Percentiles rank a stretch among this genome's conserved stretches.
Conservation (phyloP, 2,113 vertebrate genomes). For the Arvicanthis niloticus region DNA sequence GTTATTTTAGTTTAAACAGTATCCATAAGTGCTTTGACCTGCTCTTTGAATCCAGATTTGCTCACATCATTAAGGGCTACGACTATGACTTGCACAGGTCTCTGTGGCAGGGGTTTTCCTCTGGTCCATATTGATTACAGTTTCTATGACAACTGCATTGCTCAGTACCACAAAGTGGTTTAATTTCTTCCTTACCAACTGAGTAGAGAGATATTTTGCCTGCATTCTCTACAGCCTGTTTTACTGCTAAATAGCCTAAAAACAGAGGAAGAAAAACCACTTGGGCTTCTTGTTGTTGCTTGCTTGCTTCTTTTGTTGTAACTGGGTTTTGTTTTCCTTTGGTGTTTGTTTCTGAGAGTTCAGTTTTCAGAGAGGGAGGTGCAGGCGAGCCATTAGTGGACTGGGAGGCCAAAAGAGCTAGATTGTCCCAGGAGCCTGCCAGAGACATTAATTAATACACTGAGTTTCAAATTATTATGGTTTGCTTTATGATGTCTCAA, state of each 20-base stretch:
- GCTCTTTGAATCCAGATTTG: background rate
- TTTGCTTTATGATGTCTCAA: background rate
- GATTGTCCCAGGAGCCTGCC: background rate
- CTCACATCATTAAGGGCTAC: background rate
- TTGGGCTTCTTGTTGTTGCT: background rate
- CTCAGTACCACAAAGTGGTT: background rate
- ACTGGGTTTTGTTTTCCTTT: background rate
- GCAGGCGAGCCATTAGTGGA: background rate
- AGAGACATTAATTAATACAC: background rate
- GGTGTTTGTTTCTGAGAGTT: background rate
- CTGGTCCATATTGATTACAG: background rate
- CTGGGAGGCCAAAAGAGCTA: background rate
- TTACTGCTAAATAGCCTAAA: constrained; percentile 52
- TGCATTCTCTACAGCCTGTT: background rate
- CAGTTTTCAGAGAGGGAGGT: background rate
- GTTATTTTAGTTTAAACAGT: background rate
- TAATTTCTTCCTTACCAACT: constrained; percentile 39
- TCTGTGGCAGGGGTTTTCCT: background rate
- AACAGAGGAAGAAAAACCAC: background rate
- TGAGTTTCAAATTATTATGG: background rate
- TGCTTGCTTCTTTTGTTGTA: background rate
- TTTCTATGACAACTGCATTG: background rate
- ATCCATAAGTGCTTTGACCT: background rate
- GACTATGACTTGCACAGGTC: background rate
- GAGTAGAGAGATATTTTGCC: constrained; percentile 25